Percentiles rank a stretch among this genome's conserved stretches.
phyloP scores from a whole-genome alignment of 2,888 invertebrate species.

The Oscheius sp. region DNA sequence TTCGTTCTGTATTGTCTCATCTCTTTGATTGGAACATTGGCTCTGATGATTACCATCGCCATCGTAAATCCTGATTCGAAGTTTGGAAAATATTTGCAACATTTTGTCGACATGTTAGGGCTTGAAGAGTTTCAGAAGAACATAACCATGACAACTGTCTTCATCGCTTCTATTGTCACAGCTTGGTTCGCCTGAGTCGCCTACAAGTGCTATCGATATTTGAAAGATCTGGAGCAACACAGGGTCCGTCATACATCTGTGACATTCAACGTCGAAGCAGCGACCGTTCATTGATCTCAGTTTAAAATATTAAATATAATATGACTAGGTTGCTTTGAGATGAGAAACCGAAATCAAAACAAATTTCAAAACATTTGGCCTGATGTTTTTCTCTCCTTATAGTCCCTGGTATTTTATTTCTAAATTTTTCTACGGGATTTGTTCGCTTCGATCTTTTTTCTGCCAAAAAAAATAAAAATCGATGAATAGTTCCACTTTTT shows the following conservation, averaged over 20 bases:
- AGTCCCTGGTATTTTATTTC: too few species aligned
- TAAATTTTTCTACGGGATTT: too few species aligned
- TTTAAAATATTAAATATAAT: too few species aligned
- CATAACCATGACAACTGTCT: too few species aligned
- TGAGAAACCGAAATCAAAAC: too few species aligned
- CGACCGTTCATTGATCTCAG: conserved; percentile 20
- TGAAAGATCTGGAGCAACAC: conserved; percentile 18
- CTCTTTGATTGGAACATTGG: background rate
- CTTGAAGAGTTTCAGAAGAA: conserved; percentile 9
- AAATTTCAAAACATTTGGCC: too few species aligned
- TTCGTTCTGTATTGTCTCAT: conserved; percentile 14
- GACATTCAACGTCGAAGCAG: conserved; percentile 10
- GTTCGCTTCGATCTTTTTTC: too few species aligned
- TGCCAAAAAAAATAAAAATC: too few species aligned
- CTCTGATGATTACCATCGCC: background rate
- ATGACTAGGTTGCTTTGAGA: too few species aligned
- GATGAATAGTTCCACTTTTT: too few species aligned
- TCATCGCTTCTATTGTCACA: conserved; percentile 1
- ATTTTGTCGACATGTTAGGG: background rate
- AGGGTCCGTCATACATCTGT: conserved; percentile 7
- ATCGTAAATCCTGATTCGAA: conserved; percentile 1
- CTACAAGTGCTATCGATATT: conserved; percentile 17
- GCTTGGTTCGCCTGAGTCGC: conserved; percentile 13
- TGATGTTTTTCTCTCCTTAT: too few species aligned
- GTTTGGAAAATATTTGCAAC: background rate